A percentile compares a stretch with the other conserved stretches of the same genome.
These are phyloP conservation scores for Drosophila lowei DNA, from an alignment of 1,140 invertebrate species.

Conservation along the genomic window DNA sequence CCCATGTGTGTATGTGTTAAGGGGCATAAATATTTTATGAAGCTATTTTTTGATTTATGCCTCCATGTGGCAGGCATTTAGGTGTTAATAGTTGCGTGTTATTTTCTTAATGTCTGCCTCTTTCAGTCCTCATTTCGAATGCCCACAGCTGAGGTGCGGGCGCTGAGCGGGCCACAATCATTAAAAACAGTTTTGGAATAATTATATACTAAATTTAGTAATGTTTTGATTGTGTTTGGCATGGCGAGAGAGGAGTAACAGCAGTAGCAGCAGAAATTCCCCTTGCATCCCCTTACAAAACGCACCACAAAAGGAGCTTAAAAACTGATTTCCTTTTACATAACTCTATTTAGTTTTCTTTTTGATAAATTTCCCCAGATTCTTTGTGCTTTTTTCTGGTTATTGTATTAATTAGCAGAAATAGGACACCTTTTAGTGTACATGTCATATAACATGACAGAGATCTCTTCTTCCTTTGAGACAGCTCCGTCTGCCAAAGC, in stretches of 20 bases:
- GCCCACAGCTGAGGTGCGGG: not conserved
- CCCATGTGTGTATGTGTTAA: constrained; percentile 14
- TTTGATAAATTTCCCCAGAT: too few relatives aligned
- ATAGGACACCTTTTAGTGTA: too few relatives aligned
- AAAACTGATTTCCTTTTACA: too few relatives aligned
- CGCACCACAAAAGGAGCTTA: too few relatives aligned
- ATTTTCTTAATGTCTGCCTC: constrained; percentile 20
- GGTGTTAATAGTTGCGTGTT: constrained; percentile 71
- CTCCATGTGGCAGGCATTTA: constrained; percentile 50
- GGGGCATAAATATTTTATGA: constrained; percentile 72
- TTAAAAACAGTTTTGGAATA: constrained; percentile 17
- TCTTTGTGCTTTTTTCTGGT: too few relatives aligned
- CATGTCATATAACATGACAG: too few relatives aligned
- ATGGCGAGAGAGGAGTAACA: too few relatives aligned
- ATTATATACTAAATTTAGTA: too few relatives aligned
- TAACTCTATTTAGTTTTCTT: too few relatives aligned
- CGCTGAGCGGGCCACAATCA: not conserved
- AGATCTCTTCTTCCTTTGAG: not conserved
- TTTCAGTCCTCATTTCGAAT: constrained; percentile 1
- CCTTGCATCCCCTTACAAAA: too few relatives aligned
- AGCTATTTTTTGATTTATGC: constrained; percentile 72
- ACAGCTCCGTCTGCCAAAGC: not conserved
- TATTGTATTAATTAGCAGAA: not conserved
- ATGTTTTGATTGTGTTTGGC: too few relatives aligned
- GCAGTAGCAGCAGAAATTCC: too few relatives aligned